Base-by-base conservation (phyloP, 2,797 vertebrate species). In the Sebastes iracundus region DNA sequence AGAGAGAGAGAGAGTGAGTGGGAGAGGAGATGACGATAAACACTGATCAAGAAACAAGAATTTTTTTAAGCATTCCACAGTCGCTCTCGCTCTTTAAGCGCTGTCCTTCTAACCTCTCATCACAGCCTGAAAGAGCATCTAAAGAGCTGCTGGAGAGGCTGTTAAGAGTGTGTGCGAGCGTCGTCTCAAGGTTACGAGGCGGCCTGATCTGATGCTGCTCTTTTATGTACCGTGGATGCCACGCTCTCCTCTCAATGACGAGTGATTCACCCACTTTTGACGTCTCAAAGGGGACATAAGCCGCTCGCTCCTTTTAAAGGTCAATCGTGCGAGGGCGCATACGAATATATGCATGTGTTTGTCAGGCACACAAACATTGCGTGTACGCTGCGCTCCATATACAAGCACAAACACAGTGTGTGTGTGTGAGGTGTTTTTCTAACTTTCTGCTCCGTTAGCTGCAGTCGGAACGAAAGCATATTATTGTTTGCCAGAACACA, bases 401-500 rank as follows among this genome's bases (percentile, higher is more conserved):
- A 78, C 58, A 70, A 79, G 58, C 71, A 75, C 75, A 86, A 81
- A 80, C 75, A 89, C 71, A 61, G 16, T 1, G 27, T 22, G 27
- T 22, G 4, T 67, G 20, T 22, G 52, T 23, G 25, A 38, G 28
- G 52, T 70, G 65, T 76, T 80, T 82, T 74, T 79, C 27, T 23
- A 70, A 71, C 71, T 73, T 72, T 77, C 62, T 69, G 38, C 30
- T 76, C 64, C 38, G 74, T 63, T 64, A 73, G 72, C 80, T 52
- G 64, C 75, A 68, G 69, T 6, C 77, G 66, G 77, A 84, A 84
- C 86, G 70, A 85, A 85, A 83, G 73, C 74, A 42, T 12, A 2
- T 52, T n/a, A 52, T 38, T 72, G 66, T 86, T 86, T 90, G 81
- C 77, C 87, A 83, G 83, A 84, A 83, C 84, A 83, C 75, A 80